Evolutionary conservation across 2,797 vertebrate species (phyloP), one percentile per base, ranked within the genome.

Genomic region (Meda fulgida): DNA sequence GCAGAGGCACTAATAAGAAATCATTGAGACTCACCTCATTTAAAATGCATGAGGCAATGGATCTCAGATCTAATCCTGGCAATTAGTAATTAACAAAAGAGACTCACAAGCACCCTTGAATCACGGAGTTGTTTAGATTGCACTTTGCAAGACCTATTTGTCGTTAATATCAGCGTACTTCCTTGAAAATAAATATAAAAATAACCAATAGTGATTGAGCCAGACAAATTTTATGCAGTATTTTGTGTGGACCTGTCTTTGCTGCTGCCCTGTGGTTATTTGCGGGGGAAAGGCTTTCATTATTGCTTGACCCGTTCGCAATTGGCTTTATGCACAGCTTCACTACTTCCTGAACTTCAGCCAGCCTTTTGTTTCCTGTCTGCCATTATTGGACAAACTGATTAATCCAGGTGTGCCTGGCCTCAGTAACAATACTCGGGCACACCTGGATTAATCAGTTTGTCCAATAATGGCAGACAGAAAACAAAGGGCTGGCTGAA

Each of bases 71-170:
- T 82, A 72, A 81, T 86, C 53, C 63, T 80, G 77, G 70, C 81
- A 86, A 84, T 86, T 86, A 88, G 84, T 79, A 86, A 69, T 81
- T 60, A 83, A 66, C 73, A 51, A 80, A 75, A 85, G 78, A 43
- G 60, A 60, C 48, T 77, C 36, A 71, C 70, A 78, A 34, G 78
- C 65, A 84, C 46, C 36, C 70, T 43, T 70, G 77, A 76, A 70
- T 53, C 36, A 73, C 46, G 26, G 43, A 36, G 72, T 23, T 67
- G 78, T 84, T 80, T 78, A 88, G 78, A 81, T 65, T 55, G 70
- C 26, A 29, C 77, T 77, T 71, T 51, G 71, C 84, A 51, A 43
- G 65, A 85, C 51, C 78, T 31, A 75, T 84, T 84, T 36, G 81
- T 69, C 6, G 14, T 80, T 83, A 85, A 80, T 86, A 81, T 86